Evolutionary conservation across 2,888 invertebrate species (phyloP).

Genomic region (Apomyelois bistriatella): DNA sequence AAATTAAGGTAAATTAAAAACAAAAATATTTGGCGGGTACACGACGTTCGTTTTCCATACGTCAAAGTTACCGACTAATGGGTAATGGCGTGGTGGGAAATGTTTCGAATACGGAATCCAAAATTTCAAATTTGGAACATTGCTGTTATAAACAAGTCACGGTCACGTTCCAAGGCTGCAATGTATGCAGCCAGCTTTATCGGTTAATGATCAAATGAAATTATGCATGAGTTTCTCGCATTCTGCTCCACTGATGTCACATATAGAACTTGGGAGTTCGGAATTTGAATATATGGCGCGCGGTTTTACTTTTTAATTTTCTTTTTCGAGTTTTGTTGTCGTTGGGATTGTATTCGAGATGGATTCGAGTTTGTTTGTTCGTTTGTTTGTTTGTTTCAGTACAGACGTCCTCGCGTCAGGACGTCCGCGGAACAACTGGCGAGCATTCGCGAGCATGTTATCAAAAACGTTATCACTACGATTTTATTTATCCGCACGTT

Average conservation of each 20-base stretch:
- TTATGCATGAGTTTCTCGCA: slow-evolving; percentile 55
- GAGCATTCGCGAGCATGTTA: background rate
- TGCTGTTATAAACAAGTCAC: slow-evolving; percentile 42
- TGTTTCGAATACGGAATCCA: slow-evolving; percentile 45
- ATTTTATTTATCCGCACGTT: slow-evolving; percentile 13
- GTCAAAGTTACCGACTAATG: slow-evolving; percentile 18
- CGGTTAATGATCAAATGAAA: slow-evolving; percentile 55
- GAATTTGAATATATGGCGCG: slow-evolving; percentile 17
- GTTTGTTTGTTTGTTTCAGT: slow-evolving; percentile 29
- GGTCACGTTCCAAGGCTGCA: slow-evolving; percentile 55
- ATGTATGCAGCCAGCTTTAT: slow-evolving; percentile 52
- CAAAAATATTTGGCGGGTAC: slow-evolving; percentile 13
- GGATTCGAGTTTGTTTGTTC: slow-evolving; percentile 54
- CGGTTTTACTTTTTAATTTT: slow-evolving; percentile 23
- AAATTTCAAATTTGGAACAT: slow-evolving; percentile 59
- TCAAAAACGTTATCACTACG: slow-evolving; percentile 31
- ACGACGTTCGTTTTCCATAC: background rate
- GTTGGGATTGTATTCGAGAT: slow-evolving; percentile 40
- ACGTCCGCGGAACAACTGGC: slow-evolving; percentile 61
- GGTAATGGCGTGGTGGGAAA: slow-evolving; percentile 27
- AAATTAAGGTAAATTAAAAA: slow-evolving; percentile 11
- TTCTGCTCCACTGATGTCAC: slow-evolving; percentile 36
- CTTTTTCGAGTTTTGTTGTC: slow-evolving; percentile 31
- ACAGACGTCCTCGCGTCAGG: slow-evolving; percentile 54
- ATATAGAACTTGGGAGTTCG: slow-evolving; percentile 32